A percentile compares a stretch with the other conserved stretches of the same genome.
Evolutionary conservation across 2,888 invertebrate species (phyloP).

Genomic region (Synanthedon myopaeformis): DNA sequence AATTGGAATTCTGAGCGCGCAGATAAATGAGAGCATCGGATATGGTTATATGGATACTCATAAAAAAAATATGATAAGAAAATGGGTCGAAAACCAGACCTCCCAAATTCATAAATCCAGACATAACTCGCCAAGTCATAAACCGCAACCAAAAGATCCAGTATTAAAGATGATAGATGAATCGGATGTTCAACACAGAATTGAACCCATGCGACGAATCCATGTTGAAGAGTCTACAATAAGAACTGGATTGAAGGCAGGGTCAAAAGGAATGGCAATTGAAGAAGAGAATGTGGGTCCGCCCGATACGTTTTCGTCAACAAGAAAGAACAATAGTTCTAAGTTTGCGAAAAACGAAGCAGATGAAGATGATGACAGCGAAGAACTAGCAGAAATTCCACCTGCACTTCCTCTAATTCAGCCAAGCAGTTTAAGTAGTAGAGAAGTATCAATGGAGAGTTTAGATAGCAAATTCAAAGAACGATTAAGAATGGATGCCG

Average conservation of each 20-base stretch:
- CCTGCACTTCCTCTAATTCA: slow-evolving; percentile 84
- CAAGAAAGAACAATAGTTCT: slow-evolving; percentile 31
- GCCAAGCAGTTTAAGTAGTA: slow-evolving; percentile 76
- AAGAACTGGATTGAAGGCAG: slow-evolving; percentile 71
- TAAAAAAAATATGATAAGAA: slow-evolving; percentile 92
- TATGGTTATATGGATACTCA: slow-evolving; percentile 94
- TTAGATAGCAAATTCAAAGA: slow-evolving; percentile 82
- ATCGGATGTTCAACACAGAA: slow-evolving; percentile 40
- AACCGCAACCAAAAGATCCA: slow-evolving; percentile 31
- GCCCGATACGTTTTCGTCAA: slow-evolving; percentile 34
- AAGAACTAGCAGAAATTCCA: slow-evolving; percentile 83
- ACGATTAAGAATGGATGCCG: slow-evolving; percentile 73
- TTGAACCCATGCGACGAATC: slow-evolving; percentile 62
- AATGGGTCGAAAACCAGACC: slow-evolving; percentile 94
- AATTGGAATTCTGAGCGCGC: slow-evolving; percentile 50
- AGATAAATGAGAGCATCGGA: slow-evolving; percentile 66
- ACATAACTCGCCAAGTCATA: slow-evolving; percentile 66
- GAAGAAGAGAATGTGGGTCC: slow-evolving; percentile 61
- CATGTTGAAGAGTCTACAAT: slow-evolving; percentile 72
- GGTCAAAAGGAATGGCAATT: slow-evolving; percentile 57
- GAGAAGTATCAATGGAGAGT: slow-evolving; percentile 87
- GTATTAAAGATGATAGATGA: slow-evolving; percentile 34
- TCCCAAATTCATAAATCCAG: slow-evolving; percentile 81
- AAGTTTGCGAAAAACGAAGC: slow-evolving; percentile 57
- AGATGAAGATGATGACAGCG: slow-evolving; percentile 83